Conservation (phyloP, 2,797 vertebrate genomes). For the Propithecus deckenii region DNA sequence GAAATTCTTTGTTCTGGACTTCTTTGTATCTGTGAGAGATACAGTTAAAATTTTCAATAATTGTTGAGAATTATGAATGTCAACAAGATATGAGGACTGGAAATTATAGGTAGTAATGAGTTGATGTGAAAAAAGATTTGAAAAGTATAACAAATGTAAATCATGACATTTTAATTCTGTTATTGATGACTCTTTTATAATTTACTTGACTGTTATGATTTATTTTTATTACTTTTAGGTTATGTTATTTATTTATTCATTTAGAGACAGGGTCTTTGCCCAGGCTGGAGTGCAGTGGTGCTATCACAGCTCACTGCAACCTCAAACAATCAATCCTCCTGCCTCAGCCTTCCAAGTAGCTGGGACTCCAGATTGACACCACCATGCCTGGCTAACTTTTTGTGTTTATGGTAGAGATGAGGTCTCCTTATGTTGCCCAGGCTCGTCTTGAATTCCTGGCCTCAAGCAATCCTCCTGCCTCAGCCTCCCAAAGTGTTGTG, state of each 20-base stretch:
- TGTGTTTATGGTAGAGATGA: not conserved
- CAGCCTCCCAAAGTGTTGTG: not conserved
- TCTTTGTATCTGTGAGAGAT: not conserved
- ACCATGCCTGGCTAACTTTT: not conserved
- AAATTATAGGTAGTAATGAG: not conserved
- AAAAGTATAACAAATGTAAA: not conserved
- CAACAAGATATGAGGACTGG: not conserved
- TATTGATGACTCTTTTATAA: not conserved
- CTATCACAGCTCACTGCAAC: not conserved
- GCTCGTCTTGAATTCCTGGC: not conserved
- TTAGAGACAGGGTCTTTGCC: not conserved
- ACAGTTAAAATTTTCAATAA: not conserved
- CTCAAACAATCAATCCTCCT: not conserved
- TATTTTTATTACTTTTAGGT: not conserved
- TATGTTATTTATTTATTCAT: not conserved
- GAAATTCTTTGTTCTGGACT: not conserved
- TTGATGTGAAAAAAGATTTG: not conserved
- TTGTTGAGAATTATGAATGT: not conserved
- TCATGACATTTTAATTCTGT: not conserved
- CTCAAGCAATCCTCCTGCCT: not conserved
- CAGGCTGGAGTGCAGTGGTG: not conserved
- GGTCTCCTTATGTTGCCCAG: not conserved
- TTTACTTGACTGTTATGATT: not conserved
- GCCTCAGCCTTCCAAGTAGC: not conserved
- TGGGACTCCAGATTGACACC: not conserved